These are phyloP conservation scores for Drosophila yakuba DNA, from an alignment of 1,140 invertebrate genomes.

Conservation along the genomic window DNA sequence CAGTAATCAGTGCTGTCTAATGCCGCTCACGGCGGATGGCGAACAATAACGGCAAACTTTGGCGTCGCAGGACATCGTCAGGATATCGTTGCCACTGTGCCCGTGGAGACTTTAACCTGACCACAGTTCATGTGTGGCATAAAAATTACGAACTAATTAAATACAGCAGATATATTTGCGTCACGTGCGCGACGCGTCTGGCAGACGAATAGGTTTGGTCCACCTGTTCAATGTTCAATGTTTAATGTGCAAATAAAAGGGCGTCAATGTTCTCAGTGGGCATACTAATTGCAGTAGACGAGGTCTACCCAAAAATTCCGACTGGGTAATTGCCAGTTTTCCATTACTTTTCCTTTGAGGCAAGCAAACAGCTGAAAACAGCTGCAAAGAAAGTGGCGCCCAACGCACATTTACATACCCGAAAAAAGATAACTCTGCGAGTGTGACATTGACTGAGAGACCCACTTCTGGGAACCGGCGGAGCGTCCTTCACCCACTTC, in stretches of 20 bases:
- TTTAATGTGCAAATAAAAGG: slow-evolving; percentile 77
- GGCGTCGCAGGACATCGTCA: slow-evolving; percentile 10
- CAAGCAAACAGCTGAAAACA: slow-evolving; percentile 62
- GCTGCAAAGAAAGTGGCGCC: slow-evolving; percentile 44
- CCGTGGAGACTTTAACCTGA: background rate
- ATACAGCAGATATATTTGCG: slow-evolving; percentile 61
- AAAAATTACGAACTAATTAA: slow-evolving; percentile 75
- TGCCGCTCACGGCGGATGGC: slow-evolving; percentile 14
- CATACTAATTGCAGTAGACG: slow-evolving; percentile 72
- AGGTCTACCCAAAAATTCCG: slow-evolving; percentile 2
- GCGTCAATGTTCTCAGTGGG: slow-evolving; percentile 63
- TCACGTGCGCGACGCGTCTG: slow-evolving; percentile 59
- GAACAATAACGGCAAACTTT: slow-evolving; percentile 49
- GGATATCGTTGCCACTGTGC: background rate
- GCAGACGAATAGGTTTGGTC: slow-evolving; percentile 34
- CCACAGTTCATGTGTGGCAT: slow-evolving; percentile 47
- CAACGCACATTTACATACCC: slow-evolving; percentile 21
- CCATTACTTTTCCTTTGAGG: slow-evolving; percentile 8
- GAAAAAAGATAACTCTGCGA: slow-evolving; percentile 13
- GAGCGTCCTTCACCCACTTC: slow-evolving; percentile 20
- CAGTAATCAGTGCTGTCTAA: slow-evolving; percentile 30
- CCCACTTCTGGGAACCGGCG: slow-evolving; percentile 72
- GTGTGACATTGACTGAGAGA: slow-evolving; percentile 79
- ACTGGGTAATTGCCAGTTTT: slow-evolving; percentile 35
- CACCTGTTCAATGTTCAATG: slow-evolving; percentile 34